Conservation (phyloP, 2,797 vertebrate genomes). For the Graptemys geographica region DNA sequence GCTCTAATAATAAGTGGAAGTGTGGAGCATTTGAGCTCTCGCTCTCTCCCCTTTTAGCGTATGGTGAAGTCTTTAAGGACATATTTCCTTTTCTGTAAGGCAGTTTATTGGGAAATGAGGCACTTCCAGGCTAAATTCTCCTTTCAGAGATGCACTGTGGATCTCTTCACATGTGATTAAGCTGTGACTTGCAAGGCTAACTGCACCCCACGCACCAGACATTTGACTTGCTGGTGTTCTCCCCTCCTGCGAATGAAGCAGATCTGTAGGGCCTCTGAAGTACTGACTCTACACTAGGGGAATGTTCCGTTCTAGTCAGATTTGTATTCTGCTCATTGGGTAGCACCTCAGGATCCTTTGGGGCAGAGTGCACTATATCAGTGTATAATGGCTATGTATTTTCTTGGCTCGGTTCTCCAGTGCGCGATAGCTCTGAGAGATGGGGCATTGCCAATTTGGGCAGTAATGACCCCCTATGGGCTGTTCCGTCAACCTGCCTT, state of each 20-base stretch:
- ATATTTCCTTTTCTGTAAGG: background rate
- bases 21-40: constrained; percentile 40
- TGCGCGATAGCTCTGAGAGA: background rate
- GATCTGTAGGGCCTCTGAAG: background rate
- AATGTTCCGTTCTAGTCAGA: background rate
- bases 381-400: background rate
- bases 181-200: constrained; percentile 12
- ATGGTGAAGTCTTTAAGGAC: background rate
- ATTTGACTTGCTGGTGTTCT: constrained; percentile 7
- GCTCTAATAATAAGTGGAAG: constrained; percentile 65
- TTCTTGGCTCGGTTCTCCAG: background rate
- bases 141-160: background rate
- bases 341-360: background rate
- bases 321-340: background rate
- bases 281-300: background rate
- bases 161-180: background rate
- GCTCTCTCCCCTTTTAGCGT: background rate
- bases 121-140: background rate
- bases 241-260: background rate
- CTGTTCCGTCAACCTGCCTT: background rate
- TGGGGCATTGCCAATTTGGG: rapidly evolving
- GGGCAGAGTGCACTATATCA: rapidly evolving
- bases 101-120: background rate
- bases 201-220: background rate
- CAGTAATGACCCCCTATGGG: background rate